Evolutionary conservation across 2,888 invertebrate species (phyloP).

Genomic region (Acleris holmiana): DNA sequence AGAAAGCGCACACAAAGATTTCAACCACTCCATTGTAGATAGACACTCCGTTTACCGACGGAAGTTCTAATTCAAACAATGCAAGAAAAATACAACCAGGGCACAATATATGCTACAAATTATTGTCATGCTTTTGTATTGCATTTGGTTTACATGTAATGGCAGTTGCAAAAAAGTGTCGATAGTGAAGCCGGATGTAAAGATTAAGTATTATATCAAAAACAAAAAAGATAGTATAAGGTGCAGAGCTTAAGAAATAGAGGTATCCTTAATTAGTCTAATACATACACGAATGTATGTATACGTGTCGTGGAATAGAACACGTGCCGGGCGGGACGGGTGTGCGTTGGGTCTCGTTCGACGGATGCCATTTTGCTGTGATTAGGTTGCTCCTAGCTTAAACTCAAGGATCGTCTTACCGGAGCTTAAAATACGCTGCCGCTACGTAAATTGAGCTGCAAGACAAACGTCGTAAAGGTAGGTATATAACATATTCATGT

Average conservation of each 20-base stretch:
- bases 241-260: slow-evolving; percentile 63
- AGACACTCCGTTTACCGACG: slow-evolving; percentile 11
- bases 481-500: no score
- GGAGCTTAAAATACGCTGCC: no score
- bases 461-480: no score
- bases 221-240: slow-evolving; percentile 42
- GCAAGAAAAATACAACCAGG: slow-evolving; percentile 13
- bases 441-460: no score
- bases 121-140: slow-evolving; percentile 61
- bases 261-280: slow-evolving; percentile 41
- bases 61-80: slow-evolving; percentile 15
- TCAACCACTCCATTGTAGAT: slow-evolving; percentile 10
- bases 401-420: background rate
- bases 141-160: slow-evolving; percentile 22
- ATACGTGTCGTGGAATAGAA: slow-evolving; percentile 81
- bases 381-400: slow-evolving; percentile 42
- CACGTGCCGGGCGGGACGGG: slow-evolving; percentile 80
- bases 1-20: slow-evolving; percentile 20
- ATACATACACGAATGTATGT: slow-evolving; percentile 34
- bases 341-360: slow-evolving; percentile 70
- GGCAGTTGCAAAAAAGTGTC: background rate
- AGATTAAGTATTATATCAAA: slow-evolving; percentile 17
- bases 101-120: slow-evolving; percentile 51
- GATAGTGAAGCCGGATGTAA: slow-evolving; percentile 1
- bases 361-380: slow-evolving; percentile 49